Evolutionary conservation across 2,113 vertebrate species (phyloP), one percentile per base, ranked within the genome.

Genomic region (Psilopsiagon aymara): DNA sequence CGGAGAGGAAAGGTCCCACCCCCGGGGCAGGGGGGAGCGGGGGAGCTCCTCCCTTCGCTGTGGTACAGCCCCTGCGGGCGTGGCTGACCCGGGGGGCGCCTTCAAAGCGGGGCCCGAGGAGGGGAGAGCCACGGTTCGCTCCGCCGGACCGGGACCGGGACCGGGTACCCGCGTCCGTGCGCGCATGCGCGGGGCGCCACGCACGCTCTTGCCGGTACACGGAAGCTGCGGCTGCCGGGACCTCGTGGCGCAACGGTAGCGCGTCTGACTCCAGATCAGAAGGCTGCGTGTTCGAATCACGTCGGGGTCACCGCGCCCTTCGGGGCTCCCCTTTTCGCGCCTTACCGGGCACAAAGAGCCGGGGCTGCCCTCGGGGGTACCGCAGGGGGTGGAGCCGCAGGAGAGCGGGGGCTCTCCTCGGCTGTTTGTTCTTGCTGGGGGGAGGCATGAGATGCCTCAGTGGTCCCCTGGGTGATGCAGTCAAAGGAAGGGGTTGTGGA

Each of bases 241-340:
- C 97, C 97, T 98, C 97, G 97, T 98, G 97, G 97, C 97, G 97
- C 97, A 98, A 98, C 97, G 97, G 97, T 97, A 97, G 97, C 97
- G 97, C 97, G 97, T 98, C 97, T 98, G 97, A 98, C 97, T 98
- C 97, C 97, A 98, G 97, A 98, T 98, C 97, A 98, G 97, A 98
- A 98, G 97, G 97, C 95, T 98, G 97, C 97, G 97, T 98, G 97
- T 98, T 98, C 97, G 97, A 98, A 98, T 98, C 97, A 98, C 97
- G 97, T 98, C 97, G 97, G 97, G 97, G 97, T 97, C 97, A 97
- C 1, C 4, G 27, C 0, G 2, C 37, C 73, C 9, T 0, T 0
- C 0, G 12, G 53, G 88, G 74, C 6, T 44, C 2, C 0, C 0
- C 4, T 95, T 96, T 96, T 86, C 13, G 20, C 6, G 33, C 20